Conservation (phyloP, 1,140 invertebrate genomes). For the Platorchestia sp. region DNA sequence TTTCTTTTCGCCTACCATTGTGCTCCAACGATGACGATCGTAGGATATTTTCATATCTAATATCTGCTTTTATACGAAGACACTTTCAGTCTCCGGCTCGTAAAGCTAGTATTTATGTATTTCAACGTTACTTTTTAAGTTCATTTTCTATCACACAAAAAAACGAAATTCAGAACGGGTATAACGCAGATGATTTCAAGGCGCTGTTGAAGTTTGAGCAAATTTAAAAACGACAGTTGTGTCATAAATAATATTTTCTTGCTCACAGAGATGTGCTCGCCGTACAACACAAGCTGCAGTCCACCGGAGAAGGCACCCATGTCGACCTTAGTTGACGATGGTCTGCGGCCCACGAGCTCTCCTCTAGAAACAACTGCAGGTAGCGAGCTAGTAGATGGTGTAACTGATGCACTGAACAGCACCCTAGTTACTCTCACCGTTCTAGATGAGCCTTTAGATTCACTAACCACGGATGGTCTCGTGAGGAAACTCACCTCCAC, state of each 20-base stretch:
- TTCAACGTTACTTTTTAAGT: too few relatives aligned
- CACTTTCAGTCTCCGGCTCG: too few relatives aligned
- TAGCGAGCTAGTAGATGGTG: not conserved
- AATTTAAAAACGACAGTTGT: not conserved
- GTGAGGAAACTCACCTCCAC: not conserved
- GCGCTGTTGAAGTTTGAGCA: not conserved
- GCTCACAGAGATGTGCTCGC: slow-evolving; percentile 2
- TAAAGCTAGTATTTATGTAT: too few relatives aligned
- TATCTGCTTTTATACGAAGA: too few relatives aligned
- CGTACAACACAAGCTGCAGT: not conserved
- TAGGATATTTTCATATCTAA: not conserved
- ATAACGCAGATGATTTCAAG: not conserved
- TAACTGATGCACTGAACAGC: slow-evolving; percentile 14
- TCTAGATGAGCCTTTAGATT: not conserved
- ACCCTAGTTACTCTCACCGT: not conserved
- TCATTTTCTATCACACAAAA: not conserved
- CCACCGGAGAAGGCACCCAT: not conserved
- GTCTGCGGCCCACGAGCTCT: not conserved
- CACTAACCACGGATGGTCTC: not conserved
- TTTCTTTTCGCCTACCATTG: not conserved
- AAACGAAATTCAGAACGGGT: not conserved
- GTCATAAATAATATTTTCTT: not conserved
- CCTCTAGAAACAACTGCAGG: not conserved
- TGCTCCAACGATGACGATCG: not conserved
- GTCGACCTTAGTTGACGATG: not conserved